Conservation (phyloP, 2,888 invertebrate genomes). For the Netelia inedita region DNA sequence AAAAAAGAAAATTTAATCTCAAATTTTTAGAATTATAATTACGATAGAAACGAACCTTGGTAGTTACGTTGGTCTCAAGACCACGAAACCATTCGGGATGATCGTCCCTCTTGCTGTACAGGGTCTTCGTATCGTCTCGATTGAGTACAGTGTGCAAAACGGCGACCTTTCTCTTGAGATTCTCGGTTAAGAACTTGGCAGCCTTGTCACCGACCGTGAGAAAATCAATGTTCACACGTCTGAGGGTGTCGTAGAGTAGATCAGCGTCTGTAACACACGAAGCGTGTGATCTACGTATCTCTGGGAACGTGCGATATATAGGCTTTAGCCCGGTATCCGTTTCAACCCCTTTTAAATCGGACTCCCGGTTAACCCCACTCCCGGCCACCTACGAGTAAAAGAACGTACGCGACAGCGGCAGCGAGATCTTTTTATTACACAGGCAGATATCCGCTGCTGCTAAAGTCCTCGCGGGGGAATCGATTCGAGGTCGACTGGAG, state of each 20-base stretch:
- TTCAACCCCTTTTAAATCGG: too few relatives aligned
- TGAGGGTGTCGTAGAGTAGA: conserved; percentile 90
- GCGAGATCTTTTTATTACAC: conserved; percentile 2
- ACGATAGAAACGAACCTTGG: conserved; percentile 77
- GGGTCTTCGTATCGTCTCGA: conserved; percentile 87
- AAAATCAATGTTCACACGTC: conserved; percentile 89
- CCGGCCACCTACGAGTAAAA: conserved; percentile 6
- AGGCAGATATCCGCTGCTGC: conserved; percentile 3
- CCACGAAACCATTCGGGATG: conserved; percentile 94
- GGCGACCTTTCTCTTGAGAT: conserved; percentile 87
- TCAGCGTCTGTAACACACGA: conserved; percentile 88
- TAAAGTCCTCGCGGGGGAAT: conserved; percentile 50
- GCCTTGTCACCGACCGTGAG: conserved; percentile 90
- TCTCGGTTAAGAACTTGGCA: conserved; percentile 91
- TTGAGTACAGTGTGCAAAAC: conserved; percentile 79
- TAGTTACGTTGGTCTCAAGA: conserved; percentile 82
- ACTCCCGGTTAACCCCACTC: too few relatives aligned
- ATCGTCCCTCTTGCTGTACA: conserved; percentile 88
- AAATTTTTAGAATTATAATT: too few relatives aligned
- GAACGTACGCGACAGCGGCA: conserved; percentile 1
- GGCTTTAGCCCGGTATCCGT: too few relatives aligned
- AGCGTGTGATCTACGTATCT: background rate
- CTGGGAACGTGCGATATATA: too few relatives aligned
- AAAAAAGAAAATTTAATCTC: too few relatives aligned
- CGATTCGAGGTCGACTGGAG: conserved; percentile 53